Percentiles rank a stretch among this genome's conserved stretches.
Evolutionary conservation across 1,140 invertebrate species (phyloP).

Genomic region (Sycobia sp.): DNA sequence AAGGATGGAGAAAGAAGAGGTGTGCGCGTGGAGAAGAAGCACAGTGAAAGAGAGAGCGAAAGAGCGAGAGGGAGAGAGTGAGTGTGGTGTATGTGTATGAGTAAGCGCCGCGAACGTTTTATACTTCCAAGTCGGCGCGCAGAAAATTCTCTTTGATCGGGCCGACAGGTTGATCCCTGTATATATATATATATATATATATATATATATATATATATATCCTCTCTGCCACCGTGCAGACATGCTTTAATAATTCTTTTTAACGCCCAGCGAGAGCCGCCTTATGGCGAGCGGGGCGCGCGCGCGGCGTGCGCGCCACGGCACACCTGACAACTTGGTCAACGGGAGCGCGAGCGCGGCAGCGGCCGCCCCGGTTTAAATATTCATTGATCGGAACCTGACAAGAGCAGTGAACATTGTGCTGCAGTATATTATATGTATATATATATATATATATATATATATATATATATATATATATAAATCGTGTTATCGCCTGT

Average conservation of each 20-base stretch:
- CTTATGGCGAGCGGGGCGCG: no score
- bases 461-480: no score
- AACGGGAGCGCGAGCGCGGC: neutral
- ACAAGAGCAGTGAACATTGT: conserved; percentile 14
- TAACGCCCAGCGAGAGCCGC: no score
- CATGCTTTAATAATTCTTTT: conserved; percentile 52
- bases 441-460: neutral
- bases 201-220: no score
- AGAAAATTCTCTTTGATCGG: conserved; percentile 40
- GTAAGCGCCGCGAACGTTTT: neutral
- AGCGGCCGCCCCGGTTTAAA: neutral
- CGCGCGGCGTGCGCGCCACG: no score
- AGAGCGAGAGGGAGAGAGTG: no score
- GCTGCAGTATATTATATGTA: no score
- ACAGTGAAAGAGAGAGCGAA: no score
- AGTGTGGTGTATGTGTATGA: no score
- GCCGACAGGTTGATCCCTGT: conserved; percentile 35
- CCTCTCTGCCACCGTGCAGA: conserved; percentile 10
- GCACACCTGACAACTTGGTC: conserved; percentile 12
- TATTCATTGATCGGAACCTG: conserved; percentile 24
- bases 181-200: no score
- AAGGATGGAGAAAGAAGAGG: neutral
- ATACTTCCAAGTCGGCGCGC: conserved; percentile 1
- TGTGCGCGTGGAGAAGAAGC: no score
- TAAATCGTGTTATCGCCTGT: no score